Percentiles rank a stretch among this genome's conserved stretches.
phyloP scores from a whole-genome alignment of 1,140 invertebrate species.

The Papilio aristodemus region DNA sequence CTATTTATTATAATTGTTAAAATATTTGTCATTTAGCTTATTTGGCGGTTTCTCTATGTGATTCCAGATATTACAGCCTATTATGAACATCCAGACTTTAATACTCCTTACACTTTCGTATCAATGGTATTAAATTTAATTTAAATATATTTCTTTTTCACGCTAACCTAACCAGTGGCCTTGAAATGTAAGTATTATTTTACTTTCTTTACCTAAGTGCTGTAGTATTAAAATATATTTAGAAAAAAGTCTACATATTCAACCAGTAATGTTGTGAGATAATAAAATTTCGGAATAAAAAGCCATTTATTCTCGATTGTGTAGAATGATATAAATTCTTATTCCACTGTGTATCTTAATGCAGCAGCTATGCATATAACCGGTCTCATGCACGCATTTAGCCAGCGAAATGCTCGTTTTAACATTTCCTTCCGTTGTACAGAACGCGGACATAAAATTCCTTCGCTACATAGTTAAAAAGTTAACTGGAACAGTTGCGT shows the following conservation, averaged over 20 bases:
- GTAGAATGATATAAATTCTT: constrained; percentile 24
- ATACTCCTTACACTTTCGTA: background rate
- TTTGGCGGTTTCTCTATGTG: constrained; percentile 19
- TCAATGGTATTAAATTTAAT: background rate
- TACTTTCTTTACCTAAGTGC: background rate
- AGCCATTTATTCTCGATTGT: constrained; percentile 11
- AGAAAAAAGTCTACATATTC: background rate
- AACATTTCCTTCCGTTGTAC: constrained; percentile 28
- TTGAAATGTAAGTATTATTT: constrained; percentile 70
- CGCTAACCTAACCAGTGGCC: constrained; percentile 62
- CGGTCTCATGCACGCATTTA: constrained; percentile 8
- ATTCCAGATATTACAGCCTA: too few relatives aligned
- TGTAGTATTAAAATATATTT: too few relatives aligned
- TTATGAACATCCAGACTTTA: background rate
- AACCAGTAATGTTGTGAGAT: background rate
- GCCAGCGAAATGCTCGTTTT: constrained; percentile 28
- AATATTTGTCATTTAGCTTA: background rate
- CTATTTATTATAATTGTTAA: background rate
- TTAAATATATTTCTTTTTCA: constrained; percentile 63
- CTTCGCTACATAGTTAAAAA: constrained; percentile 30
- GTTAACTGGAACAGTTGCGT: constrained; percentile 30
- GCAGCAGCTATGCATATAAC: constrained; percentile 22
- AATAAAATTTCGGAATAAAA: background rate
- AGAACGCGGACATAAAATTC: constrained; percentile 24
- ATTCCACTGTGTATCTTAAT: constrained; percentile 10